Conservation (phyloP, 2,797 vertebrate genomes). For the Octomys mimax region DNA sequence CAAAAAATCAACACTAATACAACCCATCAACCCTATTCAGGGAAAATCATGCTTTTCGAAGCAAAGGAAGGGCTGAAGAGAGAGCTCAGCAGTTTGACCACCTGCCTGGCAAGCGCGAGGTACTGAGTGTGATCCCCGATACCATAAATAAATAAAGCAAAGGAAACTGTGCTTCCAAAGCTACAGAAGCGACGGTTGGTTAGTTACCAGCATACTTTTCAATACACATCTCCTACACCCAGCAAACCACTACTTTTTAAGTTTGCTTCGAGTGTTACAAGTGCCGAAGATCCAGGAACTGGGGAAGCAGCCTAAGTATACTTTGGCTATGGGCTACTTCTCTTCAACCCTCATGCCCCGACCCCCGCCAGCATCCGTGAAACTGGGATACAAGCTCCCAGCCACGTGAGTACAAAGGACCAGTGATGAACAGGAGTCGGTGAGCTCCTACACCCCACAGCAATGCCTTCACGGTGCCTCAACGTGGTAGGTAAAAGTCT, state of each 20-base stretch:
- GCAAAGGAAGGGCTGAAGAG: neutral
- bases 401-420: neutral
- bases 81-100: no score
- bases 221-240: neutral
- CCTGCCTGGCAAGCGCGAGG: no score
- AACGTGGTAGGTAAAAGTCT: no score
- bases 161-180: neutral
- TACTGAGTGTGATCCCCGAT: no score
- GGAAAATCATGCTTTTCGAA: neutral
- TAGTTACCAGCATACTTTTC: neutral
- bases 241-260: slow-evolving; percentile 2
- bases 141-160: neutral
- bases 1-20: neutral
- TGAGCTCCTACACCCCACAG: no score
- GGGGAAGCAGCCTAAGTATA: neutral
- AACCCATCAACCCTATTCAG: neutral
- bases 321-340: neutral
- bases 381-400: neutral
- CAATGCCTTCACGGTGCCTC: neutral
- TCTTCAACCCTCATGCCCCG: neutral
- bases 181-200: neutral
- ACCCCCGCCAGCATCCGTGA: neutral
- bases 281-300: neutral
- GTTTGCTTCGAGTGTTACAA: neutral
- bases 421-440: neutral